Evolutionary conservation across 2,113 vertebrate genomes (phyloP).

Genomic region (Leiothrix lutea): DNA sequence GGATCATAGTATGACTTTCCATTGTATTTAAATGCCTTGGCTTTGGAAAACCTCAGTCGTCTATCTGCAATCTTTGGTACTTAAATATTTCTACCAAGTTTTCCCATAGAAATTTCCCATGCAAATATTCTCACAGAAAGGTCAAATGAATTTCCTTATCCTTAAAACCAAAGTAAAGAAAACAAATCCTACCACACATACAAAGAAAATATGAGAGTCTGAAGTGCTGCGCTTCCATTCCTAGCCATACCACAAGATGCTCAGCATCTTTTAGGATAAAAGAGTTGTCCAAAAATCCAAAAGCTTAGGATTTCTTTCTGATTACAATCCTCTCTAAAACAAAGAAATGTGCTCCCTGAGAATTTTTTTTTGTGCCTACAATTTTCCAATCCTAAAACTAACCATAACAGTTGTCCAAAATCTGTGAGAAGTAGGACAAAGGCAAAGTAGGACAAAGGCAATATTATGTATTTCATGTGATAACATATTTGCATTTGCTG

Average conservation of each 20-base stretch:
- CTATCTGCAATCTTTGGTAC: background rate
- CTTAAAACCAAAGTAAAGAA: background rate
- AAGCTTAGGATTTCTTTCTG: background rate
- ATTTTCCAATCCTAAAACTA: background rate
- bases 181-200: background rate
- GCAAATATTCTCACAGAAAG: background rate
- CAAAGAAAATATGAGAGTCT: background rate
- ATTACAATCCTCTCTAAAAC: background rate
- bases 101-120: background rate
- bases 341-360: background rate
- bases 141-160: background rate
- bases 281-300: background rate
- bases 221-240: background rate
- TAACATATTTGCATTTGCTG: background rate
- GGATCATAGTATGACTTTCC: background rate
- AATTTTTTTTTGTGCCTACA: background rate
- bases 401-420: background rate
- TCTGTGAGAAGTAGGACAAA: background rate
- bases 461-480: background rate
- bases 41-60: background rate
- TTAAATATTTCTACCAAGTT: background rate
- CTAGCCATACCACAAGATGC: background rate
- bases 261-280: background rate
- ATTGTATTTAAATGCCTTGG: background rate
- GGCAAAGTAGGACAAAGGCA: background rate